phyloP scores from a whole-genome alignment of 1,140 invertebrate species.

The Drosophila ficusphila region DNA sequence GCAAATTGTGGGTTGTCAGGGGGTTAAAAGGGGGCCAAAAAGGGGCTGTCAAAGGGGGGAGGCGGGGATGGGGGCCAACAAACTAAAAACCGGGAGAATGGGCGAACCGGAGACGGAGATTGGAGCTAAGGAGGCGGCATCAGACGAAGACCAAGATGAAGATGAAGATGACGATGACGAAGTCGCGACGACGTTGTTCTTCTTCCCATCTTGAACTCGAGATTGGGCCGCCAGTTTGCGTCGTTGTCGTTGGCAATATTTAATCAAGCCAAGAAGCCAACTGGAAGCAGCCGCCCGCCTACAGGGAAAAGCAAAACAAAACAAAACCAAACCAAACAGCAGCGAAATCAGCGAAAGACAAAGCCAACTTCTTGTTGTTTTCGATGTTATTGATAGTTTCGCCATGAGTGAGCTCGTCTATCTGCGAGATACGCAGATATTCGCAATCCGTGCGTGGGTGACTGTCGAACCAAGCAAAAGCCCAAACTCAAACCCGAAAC shows the following conservation, averaged over 20 bases:
- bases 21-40: constrained; percentile 16
- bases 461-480: neutral
- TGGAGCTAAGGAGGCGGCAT: constrained; percentile 62
- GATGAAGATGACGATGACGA: constrained; percentile 11
- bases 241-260: constrained; percentile 76
- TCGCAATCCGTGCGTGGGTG: constrained; percentile 10
- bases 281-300: constrained; percentile 63
- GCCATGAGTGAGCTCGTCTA: constrained; percentile 6
- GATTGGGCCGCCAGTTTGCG: neutral
- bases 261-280: constrained; percentile 79
- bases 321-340: neutral
- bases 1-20: constrained; percentile 44
- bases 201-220: constrained; percentile 9
- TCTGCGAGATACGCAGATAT: constrained; percentile 26
- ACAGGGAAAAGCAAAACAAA: constrained; percentile 7
- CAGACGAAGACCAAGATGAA: constrained; percentile 16
- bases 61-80: neutral
- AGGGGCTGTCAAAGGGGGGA: neutral
- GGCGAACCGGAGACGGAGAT: constrained; percentile 38
- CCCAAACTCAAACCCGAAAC: neutral
- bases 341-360: constrained; percentile 39
- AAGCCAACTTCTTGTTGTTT: constrained; percentile 56
- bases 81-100: constrained; percentile 5
- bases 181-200: neutral
- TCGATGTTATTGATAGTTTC: constrained; percentile 68